Conservation (phyloP, 2,113 vertebrate genomes). For the Amblyopsis rosae region DNA sequence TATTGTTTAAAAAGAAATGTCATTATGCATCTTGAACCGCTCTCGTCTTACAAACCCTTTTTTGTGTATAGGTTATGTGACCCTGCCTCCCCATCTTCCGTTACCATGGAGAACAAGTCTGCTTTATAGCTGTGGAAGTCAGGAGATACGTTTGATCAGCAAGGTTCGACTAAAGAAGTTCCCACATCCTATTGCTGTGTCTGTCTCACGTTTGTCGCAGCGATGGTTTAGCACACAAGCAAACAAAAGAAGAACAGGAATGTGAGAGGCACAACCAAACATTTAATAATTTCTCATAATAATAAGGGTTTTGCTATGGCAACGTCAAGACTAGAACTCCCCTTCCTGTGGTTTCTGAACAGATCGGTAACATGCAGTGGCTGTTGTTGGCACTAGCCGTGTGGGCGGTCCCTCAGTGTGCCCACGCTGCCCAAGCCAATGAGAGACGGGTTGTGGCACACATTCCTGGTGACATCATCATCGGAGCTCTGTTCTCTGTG, state of each 20-base stretch:
- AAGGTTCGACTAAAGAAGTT: constrained; percentile 33
- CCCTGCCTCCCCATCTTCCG: constrained; percentile 38
- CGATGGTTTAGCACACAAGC: constrained; percentile 39
- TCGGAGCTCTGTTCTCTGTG: constrained; percentile 96
- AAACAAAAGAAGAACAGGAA: constrained; percentile 17
- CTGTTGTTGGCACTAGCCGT: constrained; percentile 74
- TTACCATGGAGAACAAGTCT: constrained; percentile 47
- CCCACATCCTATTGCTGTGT: constrained; percentile 37
- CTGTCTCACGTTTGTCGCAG: constrained; percentile 30
- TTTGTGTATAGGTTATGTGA: constrained; percentile 41
- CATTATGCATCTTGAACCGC: not conserved
- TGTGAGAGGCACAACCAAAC: no score
- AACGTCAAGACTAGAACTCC: constrained; percentile 9
- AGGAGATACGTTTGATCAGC: constrained; percentile 25
- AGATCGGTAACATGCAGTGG: constrained; percentile 83
- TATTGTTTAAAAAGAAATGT: no score
- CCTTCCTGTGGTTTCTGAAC: constrained; percentile 17
- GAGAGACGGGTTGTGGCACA: constrained; percentile 94
- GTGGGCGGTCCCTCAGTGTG: constrained; percentile 63
- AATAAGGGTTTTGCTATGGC: constrained; percentile 50
- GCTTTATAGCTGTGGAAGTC: constrained; percentile 20
- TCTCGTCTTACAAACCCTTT: constrained; percentile 16
- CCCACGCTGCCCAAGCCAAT: constrained; percentile 82
- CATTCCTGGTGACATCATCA: constrained; percentile 94
- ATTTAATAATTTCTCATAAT: not conserved